These are phyloP conservation scores for Lasiurus cinereus DNA, from an alignment of 2,113 vertebrate genomes.

Conservation along the genomic window DNA sequence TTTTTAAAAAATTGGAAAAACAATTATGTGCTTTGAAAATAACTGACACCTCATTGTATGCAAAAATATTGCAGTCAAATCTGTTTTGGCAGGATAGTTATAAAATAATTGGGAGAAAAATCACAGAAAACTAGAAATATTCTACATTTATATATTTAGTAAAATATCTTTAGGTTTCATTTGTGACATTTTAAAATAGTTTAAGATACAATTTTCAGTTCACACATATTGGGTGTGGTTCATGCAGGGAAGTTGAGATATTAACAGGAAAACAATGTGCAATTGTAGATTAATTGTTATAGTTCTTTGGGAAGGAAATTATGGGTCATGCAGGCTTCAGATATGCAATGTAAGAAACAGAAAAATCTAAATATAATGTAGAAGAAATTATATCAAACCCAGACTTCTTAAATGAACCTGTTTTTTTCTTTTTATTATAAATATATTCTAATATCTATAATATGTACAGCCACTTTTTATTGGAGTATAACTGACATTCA, in stretches of 20 bases:
- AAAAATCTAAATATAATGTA: background rate
- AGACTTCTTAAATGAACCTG: background rate
- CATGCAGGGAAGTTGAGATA: background rate
- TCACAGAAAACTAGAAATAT: background rate
- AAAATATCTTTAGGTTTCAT: background rate
- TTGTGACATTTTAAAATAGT: background rate
- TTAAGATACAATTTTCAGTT: background rate
- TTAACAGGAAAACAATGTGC: background rate
- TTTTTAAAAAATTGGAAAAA: background rate
- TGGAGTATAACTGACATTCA: background rate
- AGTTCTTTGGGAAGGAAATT: conserved; percentile 26
- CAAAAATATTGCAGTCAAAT: conserved; percentile 3
- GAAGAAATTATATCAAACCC: background rate
- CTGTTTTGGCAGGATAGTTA: background rate
- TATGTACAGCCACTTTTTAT: background rate
- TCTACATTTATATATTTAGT: background rate
- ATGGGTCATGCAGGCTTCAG: background rate
- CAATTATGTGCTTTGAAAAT: background rate
- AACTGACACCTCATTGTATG: background rate
- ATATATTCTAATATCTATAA: background rate
- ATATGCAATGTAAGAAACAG: background rate
- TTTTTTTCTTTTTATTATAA: background rate
- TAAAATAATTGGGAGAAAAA: background rate
- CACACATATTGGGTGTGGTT: background rate
- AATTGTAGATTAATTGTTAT: background rate